phyloP scores from a whole-genome alignment of 2,113 vertebrate species.

The Dunckerocampus dactyliophorus region DNA sequence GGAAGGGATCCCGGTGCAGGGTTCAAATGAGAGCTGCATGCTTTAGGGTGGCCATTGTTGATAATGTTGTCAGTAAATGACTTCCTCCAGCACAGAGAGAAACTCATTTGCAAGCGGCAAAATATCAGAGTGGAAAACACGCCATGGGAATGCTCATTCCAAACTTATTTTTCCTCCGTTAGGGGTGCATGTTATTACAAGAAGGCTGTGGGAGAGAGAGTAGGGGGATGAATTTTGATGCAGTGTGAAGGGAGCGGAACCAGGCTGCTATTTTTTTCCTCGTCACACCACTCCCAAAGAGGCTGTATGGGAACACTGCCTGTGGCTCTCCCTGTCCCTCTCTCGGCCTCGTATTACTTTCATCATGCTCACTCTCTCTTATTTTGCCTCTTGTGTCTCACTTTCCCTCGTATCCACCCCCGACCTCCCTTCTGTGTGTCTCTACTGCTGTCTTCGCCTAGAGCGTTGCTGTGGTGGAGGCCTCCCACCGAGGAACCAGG shows the following conservation, averaged over 20 bases:
- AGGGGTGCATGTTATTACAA: slow-evolving; percentile 33
- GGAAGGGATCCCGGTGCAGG: slow-evolving; percentile 11
- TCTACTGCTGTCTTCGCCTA: slow-evolving; percentile 52
- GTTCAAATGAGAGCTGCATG: slow-evolving; percentile 17
- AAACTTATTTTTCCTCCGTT: slow-evolving; percentile 37
- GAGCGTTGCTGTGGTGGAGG: slow-evolving; percentile 52
- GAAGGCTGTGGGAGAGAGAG: slow-evolving; percentile 20
- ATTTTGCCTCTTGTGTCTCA: slow-evolving; percentile 52
- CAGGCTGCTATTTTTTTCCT: slow-evolving; percentile 43
- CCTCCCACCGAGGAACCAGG: slow-evolving; percentile 61
- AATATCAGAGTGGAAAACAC: slow-evolving; percentile 16
- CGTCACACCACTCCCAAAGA: slow-evolving; percentile 63
- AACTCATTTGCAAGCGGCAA: slow-evolving; percentile 20
- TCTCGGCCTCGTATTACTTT: slow-evolving; percentile 62
- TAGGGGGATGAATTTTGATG: slow-evolving; percentile 25
- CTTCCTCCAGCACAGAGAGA: slow-evolving; percentile 24
- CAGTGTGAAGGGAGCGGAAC: slow-evolving; percentile 23
- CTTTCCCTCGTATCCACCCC: slow-evolving; percentile 49
- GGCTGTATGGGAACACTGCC: slow-evolving; percentile 63
- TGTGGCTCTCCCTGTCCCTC: slow-evolving; percentile 61
- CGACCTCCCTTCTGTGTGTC: slow-evolving; percentile 49
- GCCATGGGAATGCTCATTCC: slow-evolving; percentile 36
- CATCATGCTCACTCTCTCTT: slow-evolving; percentile 48
- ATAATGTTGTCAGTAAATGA: slow-evolving; percentile 11
- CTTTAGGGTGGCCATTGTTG: slow-evolving; percentile 16